Evolutionary conservation across 1,140 invertebrate species (phyloP), one percentile per base, ranked within the genome.

Genomic region (Cotesia glomerata): DNA sequence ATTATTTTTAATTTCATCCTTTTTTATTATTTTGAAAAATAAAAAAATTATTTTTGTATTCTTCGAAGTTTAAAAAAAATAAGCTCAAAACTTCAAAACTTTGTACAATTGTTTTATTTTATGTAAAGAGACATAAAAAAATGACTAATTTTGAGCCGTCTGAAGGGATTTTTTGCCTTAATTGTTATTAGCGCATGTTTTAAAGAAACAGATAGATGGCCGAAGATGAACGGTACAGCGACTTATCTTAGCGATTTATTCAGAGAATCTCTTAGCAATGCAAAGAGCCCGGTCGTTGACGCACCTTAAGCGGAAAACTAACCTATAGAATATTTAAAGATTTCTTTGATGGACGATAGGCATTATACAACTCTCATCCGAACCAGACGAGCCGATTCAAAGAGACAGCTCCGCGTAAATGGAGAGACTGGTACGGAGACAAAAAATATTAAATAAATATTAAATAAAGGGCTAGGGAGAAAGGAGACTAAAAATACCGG

Each of bases 281-380:
- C 35, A 36, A 62, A 62, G 52, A 54, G 35, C 56, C 67, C 68
- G 71, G 49, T 77, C 69, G 67, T 69, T 54, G 16, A 65, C 65
- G 39, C 68, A 74, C 71, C 74, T 73, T 69, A 69, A 63, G 73
- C 69, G 56, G 67, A 13, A 58, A 66, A 51, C 36, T 35, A 45
- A 14, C 64, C 36, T 66, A 45, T 32, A 45, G 49, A 68, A 68
- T 62, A 62, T 35, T 62, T 62, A 35, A 62, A 62, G 32, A 49
- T 64, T 64, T 49, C 62, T 64, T 64, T 49, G 62, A 64, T 64
- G 35, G 34, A 49, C 39, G 14, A 36, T 64, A 8, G 18, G 56
- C 5, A 45, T 45, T 45, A 45, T 45, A 18, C 56, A 18, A 54
- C 52, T 16, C 8, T 18, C 9, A 16, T 58, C 56, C 7, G 26